Evolutionary conservation across 2,113 vertebrate species (phyloP), one percentile per base, ranked within the genome.

Genomic region (Varanus salvator): DNA sequence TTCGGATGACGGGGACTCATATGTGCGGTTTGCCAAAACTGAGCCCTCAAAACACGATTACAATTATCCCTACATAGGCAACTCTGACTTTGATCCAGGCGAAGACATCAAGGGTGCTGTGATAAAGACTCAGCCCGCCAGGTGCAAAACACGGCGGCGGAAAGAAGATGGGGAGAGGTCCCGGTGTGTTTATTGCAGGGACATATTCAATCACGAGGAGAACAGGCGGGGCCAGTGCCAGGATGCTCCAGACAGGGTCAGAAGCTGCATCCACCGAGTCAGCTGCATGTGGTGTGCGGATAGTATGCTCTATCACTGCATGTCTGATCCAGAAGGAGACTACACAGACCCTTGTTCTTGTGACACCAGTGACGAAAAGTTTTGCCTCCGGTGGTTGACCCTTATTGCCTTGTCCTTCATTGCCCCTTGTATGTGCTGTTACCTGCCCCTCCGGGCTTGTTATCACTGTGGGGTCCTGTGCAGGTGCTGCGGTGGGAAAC

Each of bases 231-330:
- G 99, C 44, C 98, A 96, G 64, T 99, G 99, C 94, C 98, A 98
- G 94, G 99, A 99, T 54, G 99, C 99, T 1, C 99, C 99, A 0
- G 99, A 99, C 96, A 97, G 98, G 0, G 97, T 98, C 89, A 97
- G 97, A 91, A 98, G 96, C 85, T 99, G 98, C 96, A 98, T 99
- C 95, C 98, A 97, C 92, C 97, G 98, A 84, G 98, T 98, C 95
- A 99, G 99, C 98, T 99, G 98, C 96, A 99, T 99, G 98, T 99
- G 98, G 98, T 98, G 99, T 1, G 99, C 99, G 38, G 99, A 99
- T 97, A 99, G 98, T 94, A 98, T 99, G 98, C 98, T 99, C 86
- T 99, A 99, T 95, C 99, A 99, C 98, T 99, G 99, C 97, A 99
- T 99, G 99, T 99, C 99, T 1, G 99, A 99, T 96, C 98, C 99